A percentile compares a stretch with the other conserved stretches of the same genome.
Evolutionary conservation across 2,888 invertebrate genomes (phyloP).

Genomic region (Melieria crassipennis): DNA sequence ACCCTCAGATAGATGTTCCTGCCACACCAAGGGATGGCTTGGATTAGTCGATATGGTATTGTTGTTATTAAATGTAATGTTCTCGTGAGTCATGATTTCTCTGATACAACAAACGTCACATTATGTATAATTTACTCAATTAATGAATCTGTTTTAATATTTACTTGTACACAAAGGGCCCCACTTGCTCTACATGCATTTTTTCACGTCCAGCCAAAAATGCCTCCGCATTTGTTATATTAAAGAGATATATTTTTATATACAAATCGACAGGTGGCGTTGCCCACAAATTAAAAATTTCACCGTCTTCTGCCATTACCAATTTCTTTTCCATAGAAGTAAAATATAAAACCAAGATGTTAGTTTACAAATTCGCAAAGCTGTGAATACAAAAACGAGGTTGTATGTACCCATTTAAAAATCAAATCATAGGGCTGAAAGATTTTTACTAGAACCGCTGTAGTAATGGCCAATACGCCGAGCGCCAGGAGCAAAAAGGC

Average conservation of each 20-base stretch:
- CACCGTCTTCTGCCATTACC: slow-evolving; percentile 77
- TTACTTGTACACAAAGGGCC: slow-evolving; percentile 91
- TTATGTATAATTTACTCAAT: neutral
- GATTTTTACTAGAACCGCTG: slow-evolving; percentile 74
- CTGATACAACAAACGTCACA: slow-evolving; percentile 65
- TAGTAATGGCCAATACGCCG: slow-evolving; percentile 74
- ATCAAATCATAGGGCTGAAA: slow-evolving; percentile 79
- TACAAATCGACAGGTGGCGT: slow-evolving; percentile 83
- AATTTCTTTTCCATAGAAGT: slow-evolving; percentile 72
- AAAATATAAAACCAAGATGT: slow-evolving; percentile 15
- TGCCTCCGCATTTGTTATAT: slow-evolving; percentile 83
- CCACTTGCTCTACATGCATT: slow-evolving; percentile 79
- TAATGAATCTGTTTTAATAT: neutral
- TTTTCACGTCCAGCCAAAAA: slow-evolving; percentile 79
- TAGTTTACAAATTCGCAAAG: neutral
- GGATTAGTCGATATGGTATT: slow-evolving; percentile 78
- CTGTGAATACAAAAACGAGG: neutral
- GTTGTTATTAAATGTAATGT: slow-evolving; percentile 79
- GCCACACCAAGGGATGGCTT: slow-evolving; percentile 78
- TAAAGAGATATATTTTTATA: slow-evolving; percentile 82
- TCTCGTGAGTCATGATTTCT: slow-evolving; percentile 76
- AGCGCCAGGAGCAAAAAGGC: slow-evolving; percentile 76
- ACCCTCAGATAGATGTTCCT: slow-evolving; percentile 80
- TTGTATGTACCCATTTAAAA: slow-evolving; percentile 74
- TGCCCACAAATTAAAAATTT: slow-evolving; percentile 85